Evolutionary conservation across 1,140 invertebrate genomes (phyloP).

Genomic region (Chrysomallon squamiferum): DNA sequence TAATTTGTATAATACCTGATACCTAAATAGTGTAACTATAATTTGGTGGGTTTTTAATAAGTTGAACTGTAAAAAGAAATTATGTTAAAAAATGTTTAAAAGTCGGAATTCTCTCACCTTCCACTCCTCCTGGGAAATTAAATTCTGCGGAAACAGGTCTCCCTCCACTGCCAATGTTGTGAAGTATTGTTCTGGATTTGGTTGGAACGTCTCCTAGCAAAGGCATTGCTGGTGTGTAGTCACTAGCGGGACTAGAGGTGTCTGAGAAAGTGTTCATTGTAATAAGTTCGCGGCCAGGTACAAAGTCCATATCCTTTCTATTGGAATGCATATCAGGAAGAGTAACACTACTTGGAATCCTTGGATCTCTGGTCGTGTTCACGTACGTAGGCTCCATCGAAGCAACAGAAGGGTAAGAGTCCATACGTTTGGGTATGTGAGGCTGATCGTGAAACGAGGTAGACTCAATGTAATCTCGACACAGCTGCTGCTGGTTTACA

Average conservation of each 20-base stretch:
- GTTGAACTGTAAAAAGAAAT: too few species aligned
- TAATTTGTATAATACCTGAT: too few species aligned
- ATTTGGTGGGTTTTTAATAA: too few species aligned
- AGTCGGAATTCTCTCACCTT: too few species aligned
- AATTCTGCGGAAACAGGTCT: constrained; percentile 63
- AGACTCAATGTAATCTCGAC: constrained; percentile 8
- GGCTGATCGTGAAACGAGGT: constrained; percentile 13
- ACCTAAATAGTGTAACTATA: too few species aligned
- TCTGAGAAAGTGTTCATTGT: background rate
- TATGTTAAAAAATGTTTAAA: too few species aligned
- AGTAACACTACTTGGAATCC: constrained; percentile 50
- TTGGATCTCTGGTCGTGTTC: constrained; percentile 21
- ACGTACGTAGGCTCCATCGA: background rate
- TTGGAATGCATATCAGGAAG: constrained; percentile 48
- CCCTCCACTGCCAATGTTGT: constrained; percentile 69
- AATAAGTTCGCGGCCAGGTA: constrained; percentile 2
- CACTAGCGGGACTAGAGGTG: constrained; percentile 36
- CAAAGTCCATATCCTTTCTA: constrained; percentile 30
- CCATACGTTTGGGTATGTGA: constrained; percentile 15
- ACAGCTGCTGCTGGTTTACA: constrained; percentile 6
- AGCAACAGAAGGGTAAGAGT: constrained; percentile 20
- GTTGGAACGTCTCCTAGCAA: constrained; percentile 71
- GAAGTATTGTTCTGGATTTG: constrained; percentile 69
- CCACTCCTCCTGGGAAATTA: constrained; percentile 49
- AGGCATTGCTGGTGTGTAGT: constrained; percentile 70